Evolutionary conservation across 2,888 invertebrate species (phyloP), one percentile per base, ranked within the genome.

Genomic region (Ormyrus nitidulus): DNA sequence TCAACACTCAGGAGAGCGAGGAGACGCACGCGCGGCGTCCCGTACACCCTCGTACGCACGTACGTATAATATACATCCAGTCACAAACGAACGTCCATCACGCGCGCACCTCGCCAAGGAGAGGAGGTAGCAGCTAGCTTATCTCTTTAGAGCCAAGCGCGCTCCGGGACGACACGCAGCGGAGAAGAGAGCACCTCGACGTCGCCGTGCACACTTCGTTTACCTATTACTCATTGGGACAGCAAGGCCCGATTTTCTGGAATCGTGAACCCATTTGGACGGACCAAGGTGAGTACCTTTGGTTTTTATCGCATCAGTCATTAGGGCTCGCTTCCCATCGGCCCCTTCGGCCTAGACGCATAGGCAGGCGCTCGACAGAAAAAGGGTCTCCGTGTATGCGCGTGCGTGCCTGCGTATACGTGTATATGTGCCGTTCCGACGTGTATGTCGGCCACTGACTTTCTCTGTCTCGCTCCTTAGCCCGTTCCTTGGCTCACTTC

Each of bases 211-310:
- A 34, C 34, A 34, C 34, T 34, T 34, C 34, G 34, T 34, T 34
- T 34, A 34, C 34, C 34, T 34, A 34, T 64, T 48, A 46, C 64
- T 11, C 34, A 54, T 72, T 75, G 81, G 81, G 79, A 77, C 79
- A 65, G 8, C 77, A 49, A 75, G 74, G 82, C 82, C 82, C 77
- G 77, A 62, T 80, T 82, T 80, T 80, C 61, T 82, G 81, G 83
- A 93, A 92, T 92, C 92, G 92, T 92, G 91, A 92, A 94, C 93
- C 93, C 93, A 94, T 93, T 93, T 93, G 94, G 93, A 94, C 94
- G 95, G 94, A 95, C 95, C 95, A 94, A 95, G 94, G 95, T 95
- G 93, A 91, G 92, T 87, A 85, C 3, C 87, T 89, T 6, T 9
- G 62, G 11, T 62, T 34, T 34, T 34, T 34, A 34, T 34, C 34